Evolutionary conservation across 2,797 vertebrate species (phyloP).

Genomic region (Hemitrygon akajei): DNA sequence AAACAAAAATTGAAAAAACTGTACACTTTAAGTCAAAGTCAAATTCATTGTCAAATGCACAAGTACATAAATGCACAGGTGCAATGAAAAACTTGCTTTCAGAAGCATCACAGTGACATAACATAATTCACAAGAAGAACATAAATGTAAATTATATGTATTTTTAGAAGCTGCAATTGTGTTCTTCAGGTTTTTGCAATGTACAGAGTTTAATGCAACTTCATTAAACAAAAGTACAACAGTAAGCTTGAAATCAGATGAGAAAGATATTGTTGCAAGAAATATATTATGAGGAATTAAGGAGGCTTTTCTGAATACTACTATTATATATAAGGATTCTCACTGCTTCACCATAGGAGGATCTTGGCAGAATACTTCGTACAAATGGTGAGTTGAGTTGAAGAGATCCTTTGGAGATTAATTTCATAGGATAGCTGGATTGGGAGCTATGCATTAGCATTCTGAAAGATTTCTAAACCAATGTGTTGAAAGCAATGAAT

Average conservation of each 20-base stretch:
- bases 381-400: background rate
- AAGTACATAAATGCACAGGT: too few species aligned
- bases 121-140: too few species aligned
- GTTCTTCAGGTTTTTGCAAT: background rate
- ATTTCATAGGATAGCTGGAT: background rate
- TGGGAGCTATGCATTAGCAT: background rate
- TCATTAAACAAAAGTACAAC: background rate
- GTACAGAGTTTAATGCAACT: background rate
- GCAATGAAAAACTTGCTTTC: too few species aligned
- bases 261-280: background rate
- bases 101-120: too few species aligned
- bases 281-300: background rate
- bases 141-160: too few species aligned
- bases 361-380: background rate
- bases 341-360: background rate
- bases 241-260: background rate
- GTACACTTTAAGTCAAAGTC: background rate
- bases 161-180: background rate
- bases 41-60: too few species aligned
- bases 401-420: background rate
- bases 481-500: background rate
- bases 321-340: background rate
- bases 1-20: background rate
- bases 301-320: background rate
- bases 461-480: background rate